phyloP scores from a whole-genome alignment of 1,140 invertebrate species.

The Lamellibrachia luymesi region DNA sequence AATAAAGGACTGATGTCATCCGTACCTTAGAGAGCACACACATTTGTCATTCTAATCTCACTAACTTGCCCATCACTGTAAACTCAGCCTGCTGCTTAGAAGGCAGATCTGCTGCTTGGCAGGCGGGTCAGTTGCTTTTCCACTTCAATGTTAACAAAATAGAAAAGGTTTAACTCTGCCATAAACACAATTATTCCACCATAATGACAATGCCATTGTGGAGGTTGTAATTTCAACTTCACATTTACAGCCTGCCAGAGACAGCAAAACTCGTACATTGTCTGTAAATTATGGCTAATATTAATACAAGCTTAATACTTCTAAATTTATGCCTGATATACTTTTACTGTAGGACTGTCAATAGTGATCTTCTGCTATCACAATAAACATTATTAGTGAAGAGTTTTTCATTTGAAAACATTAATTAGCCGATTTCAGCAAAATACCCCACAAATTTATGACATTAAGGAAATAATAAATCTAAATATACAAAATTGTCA shows the following conservation, averaged over 20 bases:
- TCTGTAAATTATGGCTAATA: too few relatives aligned
- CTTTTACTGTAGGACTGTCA: too few relatives aligned
- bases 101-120: not conserved
- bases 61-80: not conserved
- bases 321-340: too few relatives aligned
- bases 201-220: too few relatives aligned
- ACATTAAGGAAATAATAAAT: not conserved
- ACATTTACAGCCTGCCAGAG: too few relatives aligned
- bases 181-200: not conserved
- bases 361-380: too few relatives aligned
- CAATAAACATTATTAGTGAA: not conserved
- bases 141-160: not conserved
- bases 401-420: not conserved
- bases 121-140: not conserved
- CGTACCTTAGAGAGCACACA: not conserved
- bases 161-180: not conserved
- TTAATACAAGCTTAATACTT: too few relatives aligned
- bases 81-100: not conserved
- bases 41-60: not conserved
- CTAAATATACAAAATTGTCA: not conserved
- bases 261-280: too few relatives aligned
- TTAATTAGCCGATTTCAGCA: not conserved
- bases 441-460: not conserved
- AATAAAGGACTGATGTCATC: not conserved
- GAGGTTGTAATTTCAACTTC: too few relatives aligned